These are phyloP conservation scores for Cranoglanis bouderius DNA, from an alignment of 2,113 vertebrate genomes.

Conservation along the genomic window DNA sequence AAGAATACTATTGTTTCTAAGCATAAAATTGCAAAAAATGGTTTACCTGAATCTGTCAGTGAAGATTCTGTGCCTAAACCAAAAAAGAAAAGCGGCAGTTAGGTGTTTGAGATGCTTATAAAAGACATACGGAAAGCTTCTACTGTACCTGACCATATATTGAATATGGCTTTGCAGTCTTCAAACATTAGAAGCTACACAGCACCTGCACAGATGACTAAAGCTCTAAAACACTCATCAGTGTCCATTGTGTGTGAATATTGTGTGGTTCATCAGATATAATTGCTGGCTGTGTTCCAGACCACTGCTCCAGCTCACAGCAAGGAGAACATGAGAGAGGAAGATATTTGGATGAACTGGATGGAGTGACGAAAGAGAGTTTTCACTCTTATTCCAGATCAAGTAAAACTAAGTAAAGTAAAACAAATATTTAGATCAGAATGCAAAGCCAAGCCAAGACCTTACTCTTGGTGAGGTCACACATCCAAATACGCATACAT, in stretches of 20 bases:
- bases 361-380: conserved; percentile 1
- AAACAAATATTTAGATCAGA: not conserved
- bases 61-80: conserved; percentile 77
- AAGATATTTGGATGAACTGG: not conserved
- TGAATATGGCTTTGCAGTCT: not conserved
- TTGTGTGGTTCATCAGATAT: conserved; percentile 18
- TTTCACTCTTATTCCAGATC: not conserved
- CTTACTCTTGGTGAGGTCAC: not conserved
- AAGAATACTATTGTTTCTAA: not conserved
- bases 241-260: conserved; percentile 3
- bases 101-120: not conserved
- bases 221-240: conserved; percentile 5
- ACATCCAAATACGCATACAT: not conserved
- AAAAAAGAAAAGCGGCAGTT: conserved; percentile 21
- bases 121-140: not conserved
- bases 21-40: not conserved
- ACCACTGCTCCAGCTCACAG: conserved; percentile 17
- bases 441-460: not conserved
- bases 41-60: conserved; percentile 82
- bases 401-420: not conserved
- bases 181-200: not conserved
- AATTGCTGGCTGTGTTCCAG: conserved; percentile 28
- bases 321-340: not conserved
- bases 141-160: too few relatives aligned
- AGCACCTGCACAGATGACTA: not conserved